Evolutionary conservation across 2,113 vertebrate genomes (phyloP).

Genomic region (Gobiocypris rarus): DNA sequence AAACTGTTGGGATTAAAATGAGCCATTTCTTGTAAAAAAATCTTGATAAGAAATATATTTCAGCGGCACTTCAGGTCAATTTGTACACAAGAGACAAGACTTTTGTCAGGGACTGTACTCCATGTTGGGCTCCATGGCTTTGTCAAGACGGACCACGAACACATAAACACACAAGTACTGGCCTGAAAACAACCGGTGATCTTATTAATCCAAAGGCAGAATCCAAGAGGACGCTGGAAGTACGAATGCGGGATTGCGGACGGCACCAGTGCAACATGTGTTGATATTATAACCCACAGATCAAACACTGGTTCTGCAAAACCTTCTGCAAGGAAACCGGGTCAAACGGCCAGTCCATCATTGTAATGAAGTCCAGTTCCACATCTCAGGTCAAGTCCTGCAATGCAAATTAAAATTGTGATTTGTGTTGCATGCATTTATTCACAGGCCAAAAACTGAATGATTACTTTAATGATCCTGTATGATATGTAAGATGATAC

Average conservation of each 20-base stretch:
- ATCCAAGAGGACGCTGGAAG: conserved; percentile 3
- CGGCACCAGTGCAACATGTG: conserved; percentile 32
- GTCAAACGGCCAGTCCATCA: conserved; percentile 67
- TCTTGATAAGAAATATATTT: no score
- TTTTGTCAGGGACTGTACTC: no score
- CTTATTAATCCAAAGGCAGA: conserved; percentile 4
- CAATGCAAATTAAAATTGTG: conserved; percentile 7
- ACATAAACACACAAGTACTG: conserved; percentile 23
- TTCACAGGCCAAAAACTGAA: neutral
- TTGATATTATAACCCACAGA: conserved; percentile 33
- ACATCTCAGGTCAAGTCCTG: conserved; percentile 61
- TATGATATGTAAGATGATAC: no score
- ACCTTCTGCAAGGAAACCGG: neutral
- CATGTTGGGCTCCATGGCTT: conserved; percentile 86
- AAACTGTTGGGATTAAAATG: no score
- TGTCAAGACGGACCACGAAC: conserved; percentile 6
- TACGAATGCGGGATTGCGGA: no score
- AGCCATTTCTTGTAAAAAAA: no score
- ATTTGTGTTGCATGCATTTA: neutral
- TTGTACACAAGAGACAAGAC: no score
- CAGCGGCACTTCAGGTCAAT: no score
- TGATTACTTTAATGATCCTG: neutral
- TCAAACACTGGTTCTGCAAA: conserved; percentile 20
- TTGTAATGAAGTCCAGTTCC: conserved; percentile 47
- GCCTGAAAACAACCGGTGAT: neutral